phyloP scores from a whole-genome alignment of 30 jellyfish, hydroid and myxozoan genomes.

The Hydractinia symbiolongicarpus region DNA sequence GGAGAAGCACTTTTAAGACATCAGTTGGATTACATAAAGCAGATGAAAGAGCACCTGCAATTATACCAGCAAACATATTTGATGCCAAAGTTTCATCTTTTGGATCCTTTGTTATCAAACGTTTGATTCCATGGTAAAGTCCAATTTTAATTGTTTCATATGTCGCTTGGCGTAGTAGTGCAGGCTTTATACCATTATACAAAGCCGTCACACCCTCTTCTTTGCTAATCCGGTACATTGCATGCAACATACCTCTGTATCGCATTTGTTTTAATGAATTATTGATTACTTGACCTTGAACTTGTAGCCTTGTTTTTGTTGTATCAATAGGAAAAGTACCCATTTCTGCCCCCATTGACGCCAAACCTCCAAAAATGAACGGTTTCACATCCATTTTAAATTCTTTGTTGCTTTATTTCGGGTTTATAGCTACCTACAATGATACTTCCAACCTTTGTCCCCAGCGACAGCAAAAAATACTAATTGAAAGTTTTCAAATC shows the following conservation, averaged over 20 bases:
- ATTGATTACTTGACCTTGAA: slow-evolving; percentile 90
- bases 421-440: neutral
- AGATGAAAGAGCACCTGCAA: slow-evolving; percentile 89
- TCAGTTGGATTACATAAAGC: slow-evolving; percentile 92
- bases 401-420: neutral
- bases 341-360: slow-evolving; percentile 92
- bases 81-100: slow-evolving; percentile 69
- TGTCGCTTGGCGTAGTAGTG: slow-evolving; percentile 89
- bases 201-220: slow-evolving; percentile 80
- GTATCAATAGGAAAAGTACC: slow-evolving; percentile 95
- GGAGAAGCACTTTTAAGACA: slow-evolving; percentile 82
- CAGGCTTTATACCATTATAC: slow-evolving; percentile 87
- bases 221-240: slow-evolving; percentile 53
- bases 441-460: no score
- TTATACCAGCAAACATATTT: slow-evolving; percentile 69
- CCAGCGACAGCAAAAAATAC: no score
- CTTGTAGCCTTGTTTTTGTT: slow-evolving; percentile 84
- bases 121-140: slow-evolving; percentile 78
- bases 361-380: slow-evolving; percentile 86
- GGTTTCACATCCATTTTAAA: slow-evolving; percentile 81
- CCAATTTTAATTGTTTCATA: slow-evolving; percentile 94
- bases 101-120: slow-evolving; percentile 46
- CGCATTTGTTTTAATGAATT: slow-evolving; percentile 51
- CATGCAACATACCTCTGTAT: slow-evolving; percentile 95
- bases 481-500: no score